A percentile compares a stretch with the other conserved stretches of the same genome.
These are phyloP conservation scores for Stichopus horrens DNA, from an alignment of 53 echinoderm and acorn worm species.

Conservation along the genomic window DNA sequence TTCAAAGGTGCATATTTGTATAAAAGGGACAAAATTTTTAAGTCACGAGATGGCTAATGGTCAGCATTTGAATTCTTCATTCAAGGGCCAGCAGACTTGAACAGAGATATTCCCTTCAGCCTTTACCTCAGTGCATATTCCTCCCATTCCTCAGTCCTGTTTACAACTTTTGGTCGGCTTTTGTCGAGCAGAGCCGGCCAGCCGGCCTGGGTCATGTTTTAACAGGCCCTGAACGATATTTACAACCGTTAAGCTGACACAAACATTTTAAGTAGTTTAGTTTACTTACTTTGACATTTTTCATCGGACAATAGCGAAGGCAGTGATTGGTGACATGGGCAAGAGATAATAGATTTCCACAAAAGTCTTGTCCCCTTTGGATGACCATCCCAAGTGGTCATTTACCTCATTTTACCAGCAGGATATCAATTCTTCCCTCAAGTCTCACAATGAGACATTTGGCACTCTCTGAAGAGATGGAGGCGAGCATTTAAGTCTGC, in stretches of 20 bases:
- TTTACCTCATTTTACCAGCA: background rate
- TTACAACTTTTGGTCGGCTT: too few species aligned
- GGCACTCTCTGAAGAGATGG: conserved; percentile 19
- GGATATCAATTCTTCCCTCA: conserved; percentile 23
- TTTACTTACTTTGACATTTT: background rate
- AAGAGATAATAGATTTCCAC: background rate
- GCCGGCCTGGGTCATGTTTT: too few species aligned
- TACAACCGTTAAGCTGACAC: background rate
- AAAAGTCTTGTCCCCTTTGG: background rate
- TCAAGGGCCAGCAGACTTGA: too few species aligned
- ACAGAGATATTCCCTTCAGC: too few species aligned
- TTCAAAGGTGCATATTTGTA: too few species aligned
- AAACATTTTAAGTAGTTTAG: conserved; percentile 23
- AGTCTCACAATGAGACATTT: background rate
- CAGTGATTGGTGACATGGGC: conserved; percentile 15
- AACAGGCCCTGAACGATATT: too few species aligned
- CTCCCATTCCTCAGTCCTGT: too few species aligned
- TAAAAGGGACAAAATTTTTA: too few species aligned
- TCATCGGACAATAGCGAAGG: background rate
- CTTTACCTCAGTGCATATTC: too few species aligned
- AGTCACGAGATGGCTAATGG: too few species aligned
- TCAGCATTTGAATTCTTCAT: too few species aligned
- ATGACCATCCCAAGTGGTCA: background rate
- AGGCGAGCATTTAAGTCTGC: background rate
- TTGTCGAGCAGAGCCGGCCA: too few species aligned